phyloP scores from a whole-genome alignment of 2,888 invertebrate species.

The Ichneumoninae sp. region DNA sequence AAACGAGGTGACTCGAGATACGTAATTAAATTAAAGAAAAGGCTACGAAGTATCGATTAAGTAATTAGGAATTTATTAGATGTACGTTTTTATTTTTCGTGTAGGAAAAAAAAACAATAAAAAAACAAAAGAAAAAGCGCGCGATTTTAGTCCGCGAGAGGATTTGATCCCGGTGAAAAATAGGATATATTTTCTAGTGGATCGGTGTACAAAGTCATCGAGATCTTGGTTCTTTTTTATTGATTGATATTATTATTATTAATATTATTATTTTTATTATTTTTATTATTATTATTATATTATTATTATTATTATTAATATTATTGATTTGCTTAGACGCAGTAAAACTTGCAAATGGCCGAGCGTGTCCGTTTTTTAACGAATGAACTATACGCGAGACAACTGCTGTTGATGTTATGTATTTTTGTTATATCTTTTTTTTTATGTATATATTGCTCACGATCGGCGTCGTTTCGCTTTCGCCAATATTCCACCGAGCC shows the following conservation, averaged over 20 bases:
- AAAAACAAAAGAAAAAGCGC: constrained; percentile 42
- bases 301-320: constrained; percentile 65
- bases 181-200: constrained; percentile 72
- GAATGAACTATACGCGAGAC: constrained; percentile 76
- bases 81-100: constrained; percentile 62
- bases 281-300: constrained; percentile 64
- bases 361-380: constrained; percentile 69
- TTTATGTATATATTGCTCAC: constrained; percentile 77
- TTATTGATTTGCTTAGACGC: constrained; percentile 75
- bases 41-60: constrained; percentile 63
- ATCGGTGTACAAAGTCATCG: constrained; percentile 75
- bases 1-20: constrained; percentile 58
- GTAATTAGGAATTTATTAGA: constrained; percentile 64
- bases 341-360: constrained; percentile 75
- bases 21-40: constrained; percentile 68
- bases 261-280: constrained; percentile 67
- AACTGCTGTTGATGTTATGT: constrained; percentile 83
- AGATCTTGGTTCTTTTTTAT: constrained; percentile 70
- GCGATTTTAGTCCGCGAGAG: constrained; percentile 64
- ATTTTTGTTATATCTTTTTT: constrained; percentile 82
- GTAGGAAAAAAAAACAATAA: constrained; percentile 35
- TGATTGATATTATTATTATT: constrained; percentile 66
- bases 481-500: constrained; percentile 60
- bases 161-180: constrained; percentile 67
- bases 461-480: constrained; percentile 73